Evolutionary conservation across 1,140 invertebrate genomes (phyloP).

Genomic region (Trichonephila clavipes): DNA sequence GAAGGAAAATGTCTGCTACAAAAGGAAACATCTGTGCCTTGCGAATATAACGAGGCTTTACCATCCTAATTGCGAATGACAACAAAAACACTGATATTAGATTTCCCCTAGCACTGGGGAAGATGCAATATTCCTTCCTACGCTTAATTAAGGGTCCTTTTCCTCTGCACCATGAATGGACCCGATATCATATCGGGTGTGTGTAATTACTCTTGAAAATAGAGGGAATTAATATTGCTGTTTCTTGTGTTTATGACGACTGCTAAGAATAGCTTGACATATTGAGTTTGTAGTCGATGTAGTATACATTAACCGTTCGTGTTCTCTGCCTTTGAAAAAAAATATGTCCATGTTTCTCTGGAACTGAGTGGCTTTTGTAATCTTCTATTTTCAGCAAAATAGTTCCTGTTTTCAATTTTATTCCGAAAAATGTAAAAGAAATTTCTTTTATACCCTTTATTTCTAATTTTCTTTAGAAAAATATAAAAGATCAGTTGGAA

Average conservation of each 20-base stretch:
- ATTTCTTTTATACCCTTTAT: too few relatives aligned
- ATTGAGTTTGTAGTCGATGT: neutral
- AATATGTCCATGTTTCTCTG: neutral
- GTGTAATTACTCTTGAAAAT: constrained; percentile 41
- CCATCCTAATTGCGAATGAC: neutral
- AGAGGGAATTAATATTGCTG: constrained; percentile 10
- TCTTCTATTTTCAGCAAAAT: too few relatives aligned
- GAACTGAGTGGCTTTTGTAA: neutral
- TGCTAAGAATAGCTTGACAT: constrained; percentile 4
- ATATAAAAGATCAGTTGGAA: too few relatives aligned
- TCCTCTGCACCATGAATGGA: neutral
- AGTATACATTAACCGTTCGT: neutral
- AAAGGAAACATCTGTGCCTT: constrained; percentile 13
- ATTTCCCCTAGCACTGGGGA: constrained; percentile 15
- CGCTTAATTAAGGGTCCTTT: constrained; percentile 10
- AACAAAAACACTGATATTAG: constrained; percentile 44
- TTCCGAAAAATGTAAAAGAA: too few relatives aligned
- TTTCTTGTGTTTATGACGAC: constrained; percentile 18
- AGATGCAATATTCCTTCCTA: neutral
- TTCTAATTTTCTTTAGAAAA: too few relatives aligned
- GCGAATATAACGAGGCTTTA: neutral
- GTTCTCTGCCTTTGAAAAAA: neutral
- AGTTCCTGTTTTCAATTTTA: too few relatives aligned
- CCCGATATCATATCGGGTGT: neutral
- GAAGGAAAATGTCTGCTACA: neutral